phyloP scores from a whole-genome alignment of 2,888 invertebrate species.

The Lampropteryx suffumata region DNA sequence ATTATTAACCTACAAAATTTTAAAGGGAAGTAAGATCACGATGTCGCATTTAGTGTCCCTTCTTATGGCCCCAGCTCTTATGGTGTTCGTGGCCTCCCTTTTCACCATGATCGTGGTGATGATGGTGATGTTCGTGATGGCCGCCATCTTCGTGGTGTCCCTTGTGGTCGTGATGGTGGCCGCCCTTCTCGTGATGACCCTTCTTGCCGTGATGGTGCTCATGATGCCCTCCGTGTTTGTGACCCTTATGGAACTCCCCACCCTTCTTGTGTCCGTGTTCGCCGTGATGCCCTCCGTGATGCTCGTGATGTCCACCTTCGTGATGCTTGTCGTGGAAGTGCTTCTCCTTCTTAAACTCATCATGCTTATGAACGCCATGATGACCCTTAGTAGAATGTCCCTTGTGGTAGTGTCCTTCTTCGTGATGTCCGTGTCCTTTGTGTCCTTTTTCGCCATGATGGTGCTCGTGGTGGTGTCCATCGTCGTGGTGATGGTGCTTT shows the following conservation, averaged over 20 bases:
- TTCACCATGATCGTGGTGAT: constrained; percentile 89
- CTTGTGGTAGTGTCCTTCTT: constrained; percentile 89
- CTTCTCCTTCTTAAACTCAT: constrained; percentile 93
- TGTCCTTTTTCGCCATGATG: constrained; percentile 86
- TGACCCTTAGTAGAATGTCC: constrained; percentile 94
- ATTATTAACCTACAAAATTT: constrained; percentile 60
- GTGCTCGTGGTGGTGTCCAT: constrained; percentile 85
- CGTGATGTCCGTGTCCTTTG: constrained; percentile 81
- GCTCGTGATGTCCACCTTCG: constrained; percentile 90
- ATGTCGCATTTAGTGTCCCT: constrained; percentile 65
- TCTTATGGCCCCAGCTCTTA: constrained; percentile 90
- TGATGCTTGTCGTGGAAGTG: constrained; percentile 93
- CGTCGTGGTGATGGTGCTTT: constrained; percentile 85
- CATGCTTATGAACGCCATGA: constrained; percentile 92
- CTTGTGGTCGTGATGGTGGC: constrained; percentile 90
- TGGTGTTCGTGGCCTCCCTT: constrained; percentile 92
- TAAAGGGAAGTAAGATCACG: constrained; percentile 38
- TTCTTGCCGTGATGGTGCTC: constrained; percentile 92
- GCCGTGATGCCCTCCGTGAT: constrained; percentile 90
- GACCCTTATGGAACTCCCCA: constrained; percentile 90
- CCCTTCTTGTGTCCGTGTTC: constrained; percentile 92
- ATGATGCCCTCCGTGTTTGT: constrained; percentile 89
- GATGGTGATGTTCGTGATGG: constrained; percentile 89
- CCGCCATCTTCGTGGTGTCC: constrained; percentile 91
- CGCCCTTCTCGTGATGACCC: constrained; percentile 90